These are phyloP conservation scores for Hyppa rectilinea DNA, from an alignment of 2,888 invertebrate genomes.

Conservation along the genomic window DNA sequence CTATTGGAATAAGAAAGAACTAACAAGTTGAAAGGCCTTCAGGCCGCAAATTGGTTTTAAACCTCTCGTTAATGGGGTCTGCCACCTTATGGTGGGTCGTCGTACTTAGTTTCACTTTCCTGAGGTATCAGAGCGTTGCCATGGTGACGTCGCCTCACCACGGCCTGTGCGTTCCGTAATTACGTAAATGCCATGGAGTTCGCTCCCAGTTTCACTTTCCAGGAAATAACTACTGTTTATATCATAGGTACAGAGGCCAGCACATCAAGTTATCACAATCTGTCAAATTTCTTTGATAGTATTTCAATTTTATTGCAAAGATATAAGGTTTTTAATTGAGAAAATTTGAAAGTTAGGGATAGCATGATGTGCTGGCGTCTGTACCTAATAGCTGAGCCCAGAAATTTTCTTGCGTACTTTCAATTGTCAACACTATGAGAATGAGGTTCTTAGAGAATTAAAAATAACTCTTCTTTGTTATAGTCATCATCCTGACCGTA, in stretches of 20 bases:
- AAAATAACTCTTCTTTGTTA: not conserved
- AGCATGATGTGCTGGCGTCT: no score
- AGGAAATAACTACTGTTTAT: slow-evolving; percentile 59
- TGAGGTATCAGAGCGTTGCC: slow-evolving; percentile 82
- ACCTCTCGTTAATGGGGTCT: slow-evolving; percentile 12
- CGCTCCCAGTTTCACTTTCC: slow-evolving; percentile 78
- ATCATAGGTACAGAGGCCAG: no score
- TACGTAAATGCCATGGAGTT: slow-evolving; percentile 76
- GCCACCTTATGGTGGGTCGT: slow-evolving; percentile 64
- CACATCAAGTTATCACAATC: no score
- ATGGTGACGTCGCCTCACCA: slow-evolving; percentile 72
- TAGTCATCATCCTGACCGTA: not conserved
- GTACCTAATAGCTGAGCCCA: not conserved
- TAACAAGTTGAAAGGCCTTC: not conserved
- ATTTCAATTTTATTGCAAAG: no score
- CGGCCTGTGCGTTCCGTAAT: slow-evolving; percentile 77
- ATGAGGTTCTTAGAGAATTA: not conserved
- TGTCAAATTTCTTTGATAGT: no score
- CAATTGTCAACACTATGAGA: not conserved
- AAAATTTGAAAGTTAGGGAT: no score
- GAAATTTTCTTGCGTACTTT: not conserved
- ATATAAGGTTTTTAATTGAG: no score
- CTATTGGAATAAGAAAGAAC: not conserved
- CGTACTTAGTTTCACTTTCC: slow-evolving; percentile 82
- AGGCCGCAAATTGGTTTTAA: slow-evolving; percentile 5